A percentile compares a stretch with the other conserved stretches of the same genome.
These are phyloP conservation scores for Gasterosteus aculeatus DNA, from an alignment of 2,113 vertebrate species.

Conservation along the genomic window DNA sequence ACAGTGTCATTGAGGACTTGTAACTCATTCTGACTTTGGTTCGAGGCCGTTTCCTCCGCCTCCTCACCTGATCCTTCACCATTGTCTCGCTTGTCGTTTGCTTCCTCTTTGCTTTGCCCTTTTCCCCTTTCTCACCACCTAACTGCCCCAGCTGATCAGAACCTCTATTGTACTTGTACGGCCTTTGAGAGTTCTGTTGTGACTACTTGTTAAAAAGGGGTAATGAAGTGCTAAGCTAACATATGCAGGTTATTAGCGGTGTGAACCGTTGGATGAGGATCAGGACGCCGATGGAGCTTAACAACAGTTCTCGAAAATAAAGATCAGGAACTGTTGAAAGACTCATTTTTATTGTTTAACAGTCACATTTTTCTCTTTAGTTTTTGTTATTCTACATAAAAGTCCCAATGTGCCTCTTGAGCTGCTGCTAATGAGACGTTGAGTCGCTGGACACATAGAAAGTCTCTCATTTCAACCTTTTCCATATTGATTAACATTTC, in stretches of 20 bases:
- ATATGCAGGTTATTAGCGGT: constrained; percentile 36
- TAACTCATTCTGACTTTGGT: constrained; percentile 57
- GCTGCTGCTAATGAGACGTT: neutral
- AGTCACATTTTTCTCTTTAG: neutral
- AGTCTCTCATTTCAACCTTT: neutral
- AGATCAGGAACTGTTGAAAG: constrained; percentile 19
- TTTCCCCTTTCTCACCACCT: constrained; percentile 58
- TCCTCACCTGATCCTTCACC: constrained; percentile 70
- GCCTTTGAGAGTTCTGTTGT: constrained; percentile 18
- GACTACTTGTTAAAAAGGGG: constrained; percentile 60
- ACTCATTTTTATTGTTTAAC: constrained; percentile 1
- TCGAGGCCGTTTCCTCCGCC: constrained; percentile 60
- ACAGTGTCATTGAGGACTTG: constrained; percentile 50
- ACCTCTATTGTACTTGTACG: constrained; percentile 44
- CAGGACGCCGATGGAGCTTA: constrained; percentile 20
- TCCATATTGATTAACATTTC: neutral
- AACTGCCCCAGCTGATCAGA: constrained; percentile 43
- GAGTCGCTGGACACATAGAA: neutral
- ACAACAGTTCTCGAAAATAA: constrained; percentile 2
- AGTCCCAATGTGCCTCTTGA: neutral
- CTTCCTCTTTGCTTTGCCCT: constrained; percentile 16
- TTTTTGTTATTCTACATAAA: neutral
- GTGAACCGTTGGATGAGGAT: constrained; percentile 22
- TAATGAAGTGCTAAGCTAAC: constrained; percentile 55
- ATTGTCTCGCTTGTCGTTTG: constrained; percentile 32